Percentiles rank a stretch among this genome's conserved stretches.
These are phyloP conservation scores for Baryphthengus martii DNA, from an alignment of 2,113 vertebrate genomes.

Conservation along the genomic window DNA sequence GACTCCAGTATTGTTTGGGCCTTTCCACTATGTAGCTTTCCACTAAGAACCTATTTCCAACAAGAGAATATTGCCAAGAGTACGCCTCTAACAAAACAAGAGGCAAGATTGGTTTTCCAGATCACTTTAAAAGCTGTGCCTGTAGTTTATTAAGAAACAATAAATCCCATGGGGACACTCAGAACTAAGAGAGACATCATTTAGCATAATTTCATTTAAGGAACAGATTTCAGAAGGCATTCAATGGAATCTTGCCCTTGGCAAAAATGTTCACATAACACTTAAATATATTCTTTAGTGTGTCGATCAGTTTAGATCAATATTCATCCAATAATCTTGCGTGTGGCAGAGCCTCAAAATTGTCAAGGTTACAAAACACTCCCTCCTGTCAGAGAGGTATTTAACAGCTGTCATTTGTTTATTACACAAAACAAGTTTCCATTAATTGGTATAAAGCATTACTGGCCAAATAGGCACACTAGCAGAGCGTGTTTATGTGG, in stretches of 20 bases:
- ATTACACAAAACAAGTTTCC: neutral
- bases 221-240: neutral
- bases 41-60: neutral
- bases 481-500: neutral
- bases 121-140: neutral
- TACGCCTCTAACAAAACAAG: neutral
- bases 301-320: neutral
- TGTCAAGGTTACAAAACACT: neutral
- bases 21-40: neutral
- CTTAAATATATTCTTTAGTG: neutral
- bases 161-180: neutral
- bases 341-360: neutral
- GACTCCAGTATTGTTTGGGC: neutral
- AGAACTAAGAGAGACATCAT: neutral
- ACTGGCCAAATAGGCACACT: neutral
- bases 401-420: neutral
- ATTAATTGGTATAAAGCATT: accelerated
- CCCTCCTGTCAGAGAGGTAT: neutral
- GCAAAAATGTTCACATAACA: neutral
- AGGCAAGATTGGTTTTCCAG: neutral
- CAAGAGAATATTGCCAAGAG: neutral
- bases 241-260: neutral
- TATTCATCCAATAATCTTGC: neutral
- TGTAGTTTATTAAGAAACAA: neutral
- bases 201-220: neutral